Conservation (phyloP, 2,797 vertebrate genomes). For the Sciaenops ocellatus region DNA sequence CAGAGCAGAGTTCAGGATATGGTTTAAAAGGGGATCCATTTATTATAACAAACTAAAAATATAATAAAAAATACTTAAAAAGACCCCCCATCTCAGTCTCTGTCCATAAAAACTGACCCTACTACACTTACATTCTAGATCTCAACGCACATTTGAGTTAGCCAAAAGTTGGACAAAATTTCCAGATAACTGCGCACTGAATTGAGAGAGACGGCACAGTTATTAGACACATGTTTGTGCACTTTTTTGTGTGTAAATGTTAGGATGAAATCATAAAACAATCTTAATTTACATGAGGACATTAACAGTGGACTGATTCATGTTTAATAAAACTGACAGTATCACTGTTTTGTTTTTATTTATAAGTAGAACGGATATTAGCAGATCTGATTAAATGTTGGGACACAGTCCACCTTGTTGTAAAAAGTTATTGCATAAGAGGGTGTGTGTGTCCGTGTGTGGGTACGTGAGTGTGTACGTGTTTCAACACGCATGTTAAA, state of each 20-base stretch:
- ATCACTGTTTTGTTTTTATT: neutral
- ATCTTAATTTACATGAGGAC: neutral
- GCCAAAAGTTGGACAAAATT: neutral
- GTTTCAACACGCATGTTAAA: neutral
- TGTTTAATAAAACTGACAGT: neutral
- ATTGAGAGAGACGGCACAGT: neutral
- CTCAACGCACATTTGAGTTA: neutral
- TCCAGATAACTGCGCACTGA: neutral
- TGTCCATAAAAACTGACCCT: too few relatives aligned
- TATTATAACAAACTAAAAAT: too few relatives aligned
- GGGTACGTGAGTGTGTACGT: neutral
- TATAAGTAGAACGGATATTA: neutral
- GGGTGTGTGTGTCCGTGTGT: conserved; percentile 1
- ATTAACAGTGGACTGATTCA: neutral
- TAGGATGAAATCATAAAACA: neutral
- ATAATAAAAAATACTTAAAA: too few relatives aligned
- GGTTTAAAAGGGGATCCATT: too few relatives aligned
- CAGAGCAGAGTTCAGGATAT: too few relatives aligned
- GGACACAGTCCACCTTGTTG: neutral
- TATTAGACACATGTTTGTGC: neutral
- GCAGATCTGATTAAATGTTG: neutral
- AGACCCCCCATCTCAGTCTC: too few relatives aligned
- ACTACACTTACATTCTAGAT: too few relatives aligned
- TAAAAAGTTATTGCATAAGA: conserved; percentile 4
- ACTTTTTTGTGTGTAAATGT: neutral